These are phyloP conservation scores for Silurus asotus DNA, from an alignment of 2,113 vertebrate species.

Conservation along the genomic window DNA sequence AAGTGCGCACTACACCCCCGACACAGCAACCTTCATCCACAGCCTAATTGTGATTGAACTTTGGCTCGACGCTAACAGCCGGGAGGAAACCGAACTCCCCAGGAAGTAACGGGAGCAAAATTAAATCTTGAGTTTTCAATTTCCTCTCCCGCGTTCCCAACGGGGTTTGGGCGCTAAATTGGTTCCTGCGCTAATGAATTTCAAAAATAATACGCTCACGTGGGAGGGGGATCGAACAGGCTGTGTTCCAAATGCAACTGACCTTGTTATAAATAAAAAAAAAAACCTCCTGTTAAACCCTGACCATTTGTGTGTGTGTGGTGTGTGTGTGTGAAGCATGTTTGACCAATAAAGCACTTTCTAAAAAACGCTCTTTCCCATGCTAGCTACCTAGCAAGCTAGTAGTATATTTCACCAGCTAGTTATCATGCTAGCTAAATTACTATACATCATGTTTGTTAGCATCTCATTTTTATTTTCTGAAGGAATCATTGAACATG, in stretches of 20 bases:
- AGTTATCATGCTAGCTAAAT: background rate
- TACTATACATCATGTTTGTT: too few relatives aligned
- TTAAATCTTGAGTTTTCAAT: slow-evolving; percentile 80
- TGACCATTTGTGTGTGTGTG: background rate
- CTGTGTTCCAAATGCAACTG: slow-evolving; percentile 49
- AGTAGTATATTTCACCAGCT: background rate
- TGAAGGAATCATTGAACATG: too few relatives aligned
- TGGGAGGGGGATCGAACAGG: slow-evolving; percentile 24
- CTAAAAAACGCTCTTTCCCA: background rate
- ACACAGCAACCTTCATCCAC: slow-evolving; percentile 68
- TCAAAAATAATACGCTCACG: slow-evolving; percentile 64
- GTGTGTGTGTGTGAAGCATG: too few relatives aligned
- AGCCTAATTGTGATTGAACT: slow-evolving; percentile 74
- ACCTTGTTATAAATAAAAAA: slow-evolving; percentile 20
- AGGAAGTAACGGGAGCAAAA: slow-evolving; percentile 71
- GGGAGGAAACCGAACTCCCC: slow-evolving; percentile 67
- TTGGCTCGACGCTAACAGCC: slow-evolving; percentile 71
- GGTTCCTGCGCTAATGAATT: slow-evolving; percentile 66
- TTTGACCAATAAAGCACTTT: background rate
- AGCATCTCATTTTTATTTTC: too few relatives aligned
- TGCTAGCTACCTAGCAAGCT: background rate
- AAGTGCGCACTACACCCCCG: slow-evolving; percentile 54
- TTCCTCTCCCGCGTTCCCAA: slow-evolving; percentile 65
- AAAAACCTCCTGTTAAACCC: background rate
- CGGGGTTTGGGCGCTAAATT: slow-evolving; percentile 69